phyloP scores from a whole-genome alignment of 37 sponge, comb jelly and placozoan species.

The Ianthella basta region DNA sequence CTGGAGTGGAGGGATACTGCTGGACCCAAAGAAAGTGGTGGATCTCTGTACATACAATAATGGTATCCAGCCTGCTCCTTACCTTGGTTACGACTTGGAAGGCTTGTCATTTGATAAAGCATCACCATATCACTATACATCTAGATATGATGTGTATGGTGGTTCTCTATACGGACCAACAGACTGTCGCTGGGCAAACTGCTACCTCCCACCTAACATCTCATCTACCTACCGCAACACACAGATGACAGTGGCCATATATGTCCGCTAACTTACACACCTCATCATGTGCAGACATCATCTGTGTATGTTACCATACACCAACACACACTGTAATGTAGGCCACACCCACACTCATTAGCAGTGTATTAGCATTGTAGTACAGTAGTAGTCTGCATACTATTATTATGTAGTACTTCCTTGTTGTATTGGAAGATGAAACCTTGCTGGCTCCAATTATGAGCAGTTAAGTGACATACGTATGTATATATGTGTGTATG shows the following conservation, averaged over 20 bases:
- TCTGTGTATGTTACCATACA: neutral
- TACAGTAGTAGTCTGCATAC: no score
- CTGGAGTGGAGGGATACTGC: no score
- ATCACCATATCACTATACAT: neutral
- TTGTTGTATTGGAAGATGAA: no score
- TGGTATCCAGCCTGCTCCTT: neutral
- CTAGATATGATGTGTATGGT: neutral
- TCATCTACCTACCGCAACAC: neutral
- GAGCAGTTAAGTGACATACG: no score
- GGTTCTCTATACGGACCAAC: neutral
- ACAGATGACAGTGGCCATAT: slow-evolving; percentile 30
- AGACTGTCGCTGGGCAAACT: slow-evolving; percentile 18
- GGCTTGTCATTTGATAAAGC: slow-evolving; percentile 9
- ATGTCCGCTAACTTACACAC: slow-evolving; percentile 11
- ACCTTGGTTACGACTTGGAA: neutral
- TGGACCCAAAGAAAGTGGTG: neutral
- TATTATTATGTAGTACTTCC: no score
- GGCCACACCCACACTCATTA: no score
- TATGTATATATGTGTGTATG: no score
- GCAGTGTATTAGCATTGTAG: no score
- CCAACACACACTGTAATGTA: neutral
- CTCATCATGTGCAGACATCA: neutral
- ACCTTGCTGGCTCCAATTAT: no score
- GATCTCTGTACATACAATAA: neutral
- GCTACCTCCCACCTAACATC: neutral